A percentile compares a stretch with the other conserved stretches of the same genome.
These are phyloP conservation scores for Chroicocephalus ridibundus DNA, from an alignment of 2,113 vertebrate species.

Conservation along the genomic window DNA sequence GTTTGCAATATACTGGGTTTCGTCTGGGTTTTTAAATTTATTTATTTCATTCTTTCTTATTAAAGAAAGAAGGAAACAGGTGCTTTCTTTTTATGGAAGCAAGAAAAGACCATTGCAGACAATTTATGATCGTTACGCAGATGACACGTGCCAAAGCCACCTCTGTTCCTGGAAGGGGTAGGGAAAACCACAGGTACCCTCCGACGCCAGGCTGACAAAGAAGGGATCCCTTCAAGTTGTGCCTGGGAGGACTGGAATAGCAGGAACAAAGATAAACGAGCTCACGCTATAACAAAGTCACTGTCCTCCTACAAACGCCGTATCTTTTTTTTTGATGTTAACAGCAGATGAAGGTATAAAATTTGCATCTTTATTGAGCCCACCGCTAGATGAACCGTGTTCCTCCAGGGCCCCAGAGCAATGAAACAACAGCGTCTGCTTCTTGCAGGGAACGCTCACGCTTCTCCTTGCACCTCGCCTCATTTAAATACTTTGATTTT, in stretches of 20 bases:
- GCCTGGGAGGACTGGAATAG: background rate
- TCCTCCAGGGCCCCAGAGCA: background rate
- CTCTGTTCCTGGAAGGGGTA: background rate
- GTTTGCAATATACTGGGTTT: background rate
- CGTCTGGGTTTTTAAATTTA: background rate
- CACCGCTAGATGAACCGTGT: background rate
- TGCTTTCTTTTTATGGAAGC: background rate
- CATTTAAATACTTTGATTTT: background rate
- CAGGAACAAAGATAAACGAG: background rate
- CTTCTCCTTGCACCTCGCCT: background rate
- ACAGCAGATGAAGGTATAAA: conserved; percentile 25
- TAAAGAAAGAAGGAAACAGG: background rate
- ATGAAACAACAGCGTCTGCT: background rate
- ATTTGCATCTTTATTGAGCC: conserved; percentile 39
- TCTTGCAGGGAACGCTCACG: background rate
- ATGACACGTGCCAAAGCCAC: background rate
- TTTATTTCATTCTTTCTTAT: background rate
- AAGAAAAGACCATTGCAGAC: background rate
- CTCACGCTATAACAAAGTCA: background rate
- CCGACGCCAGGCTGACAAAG: background rate
- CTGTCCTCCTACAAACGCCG: background rate
- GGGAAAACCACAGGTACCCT: background rate
- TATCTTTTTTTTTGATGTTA: background rate
- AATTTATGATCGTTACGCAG: background rate
- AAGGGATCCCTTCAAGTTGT: background rate